Conservation (phyloP, 2,888 invertebrate genomes). For the Aleiodes leptofemur region DNA sequence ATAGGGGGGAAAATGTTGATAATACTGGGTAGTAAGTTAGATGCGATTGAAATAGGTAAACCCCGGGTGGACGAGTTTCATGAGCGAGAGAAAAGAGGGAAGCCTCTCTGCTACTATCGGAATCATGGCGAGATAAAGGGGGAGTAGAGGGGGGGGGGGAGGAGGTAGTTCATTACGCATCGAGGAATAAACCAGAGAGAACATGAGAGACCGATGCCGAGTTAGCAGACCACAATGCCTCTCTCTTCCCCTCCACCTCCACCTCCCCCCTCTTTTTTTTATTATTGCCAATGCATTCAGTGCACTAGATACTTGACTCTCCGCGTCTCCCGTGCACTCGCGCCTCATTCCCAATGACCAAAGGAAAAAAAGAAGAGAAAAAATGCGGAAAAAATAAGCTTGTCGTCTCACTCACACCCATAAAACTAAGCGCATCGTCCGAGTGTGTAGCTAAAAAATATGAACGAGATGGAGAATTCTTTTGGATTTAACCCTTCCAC, state of each 20-base stretch:
- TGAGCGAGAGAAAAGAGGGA: slow-evolving; percentile 19
- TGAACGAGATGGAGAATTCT: slow-evolving; percentile 8
- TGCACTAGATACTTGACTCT: slow-evolving; percentile 24
- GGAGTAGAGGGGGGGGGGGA: slow-evolving; percentile 34
- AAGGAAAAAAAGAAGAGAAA: neutral
- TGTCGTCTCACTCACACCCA: slow-evolving; percentile 30
- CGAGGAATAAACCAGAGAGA: slow-evolving; percentile 67
- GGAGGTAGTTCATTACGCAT: slow-evolving; percentile 67
- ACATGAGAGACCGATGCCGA: slow-evolving; percentile 46
- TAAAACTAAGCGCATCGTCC: slow-evolving; percentile 23
- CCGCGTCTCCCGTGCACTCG: slow-evolving; percentile 28
- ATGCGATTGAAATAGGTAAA: slow-evolving; percentile 15
- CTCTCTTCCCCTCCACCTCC: slow-evolving; percentile 13
- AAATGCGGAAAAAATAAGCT: neutral
- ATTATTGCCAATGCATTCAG: slow-evolving; percentile 44
- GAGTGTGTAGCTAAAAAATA: neutral
- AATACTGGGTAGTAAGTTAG: slow-evolving; percentile 18
- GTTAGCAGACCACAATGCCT: slow-evolving; percentile 44
- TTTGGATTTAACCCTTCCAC: slow-evolving; percentile 62
- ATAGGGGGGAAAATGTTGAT: slow-evolving; percentile 19
- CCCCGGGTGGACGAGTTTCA: slow-evolving; percentile 18
- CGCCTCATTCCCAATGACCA: slow-evolving; percentile 1
- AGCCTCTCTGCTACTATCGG: neutral
- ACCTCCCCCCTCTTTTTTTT: slow-evolving; percentile 40
- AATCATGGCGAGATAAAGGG: too few species aligned